Percentiles rank a stretch among this genome's conserved stretches.
Conservation (phyloP, 2,888 invertebrate species). For the Eurytoma adleriae region DNA sequence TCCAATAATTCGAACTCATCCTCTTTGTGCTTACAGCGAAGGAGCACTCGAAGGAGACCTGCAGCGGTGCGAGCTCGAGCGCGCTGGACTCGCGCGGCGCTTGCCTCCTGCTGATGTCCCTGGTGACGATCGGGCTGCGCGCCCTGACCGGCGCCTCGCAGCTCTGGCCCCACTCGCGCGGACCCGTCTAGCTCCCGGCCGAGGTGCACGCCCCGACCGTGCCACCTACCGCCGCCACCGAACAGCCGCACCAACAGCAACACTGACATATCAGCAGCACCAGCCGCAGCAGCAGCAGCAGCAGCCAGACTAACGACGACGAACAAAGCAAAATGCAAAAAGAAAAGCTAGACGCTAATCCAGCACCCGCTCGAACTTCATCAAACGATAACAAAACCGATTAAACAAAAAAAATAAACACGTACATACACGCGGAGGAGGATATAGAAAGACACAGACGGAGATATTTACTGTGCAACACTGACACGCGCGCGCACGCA, state of each 20-base stretch:
- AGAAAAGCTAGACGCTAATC: too few relatives aligned
- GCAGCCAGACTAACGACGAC: neutral
- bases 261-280: conserved; percentile 43
- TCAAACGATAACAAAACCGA: too few relatives aligned
- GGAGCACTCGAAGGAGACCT: conserved; percentile 71
- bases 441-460: neutral
- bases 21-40: conserved; percentile 68
- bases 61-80: conserved; percentile 66
- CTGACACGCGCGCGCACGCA: neutral
- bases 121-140: conserved; percentile 47
- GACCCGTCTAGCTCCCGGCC: conserved; percentile 67
- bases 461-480: neutral
- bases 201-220: conserved; percentile 35
- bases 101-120: conserved; percentile 62
- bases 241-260: conserved; percentile 17
- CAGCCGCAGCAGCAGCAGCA: conserved; percentile 17
- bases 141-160: conserved; percentile 48
- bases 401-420: too few relatives aligned
- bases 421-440: neutral
- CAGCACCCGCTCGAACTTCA: too few relatives aligned
- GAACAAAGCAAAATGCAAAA: too few relatives aligned
- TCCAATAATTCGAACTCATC: neutral
- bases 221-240: conserved; percentile 5
- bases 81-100: conserved; percentile 59
- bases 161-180: conserved; percentile 47